Base-by-base conservation (phyloP, 2,113 vertebrate genomes). In the Coptodon bakossiorum region DNA sequence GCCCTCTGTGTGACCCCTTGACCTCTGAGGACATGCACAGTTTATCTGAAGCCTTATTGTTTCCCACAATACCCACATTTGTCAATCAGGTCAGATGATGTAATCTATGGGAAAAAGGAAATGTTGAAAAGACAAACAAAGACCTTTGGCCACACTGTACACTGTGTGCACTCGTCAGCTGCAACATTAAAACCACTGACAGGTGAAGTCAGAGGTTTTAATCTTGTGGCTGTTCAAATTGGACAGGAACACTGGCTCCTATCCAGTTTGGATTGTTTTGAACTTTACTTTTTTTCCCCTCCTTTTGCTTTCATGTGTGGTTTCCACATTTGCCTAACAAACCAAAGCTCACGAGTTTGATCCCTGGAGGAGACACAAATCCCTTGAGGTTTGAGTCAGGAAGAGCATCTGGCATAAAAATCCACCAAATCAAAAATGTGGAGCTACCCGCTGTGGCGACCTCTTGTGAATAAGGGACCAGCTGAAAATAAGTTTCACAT, bases 71-170 rank as follows among this genome's bases (percentile, higher is more conserved):
- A 78, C 34, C 45, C 73, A 29, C 76, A 86, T 81, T 88, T 91
- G 91, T 90, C 91, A 88, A 34, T 92, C 79, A 36, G 86, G 48
- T 59, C 59, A 66, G 36, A 78, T 88, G 79, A 85, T 91, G 80
- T 82, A 50, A 90, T 73, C 53, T 73, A 8, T 24, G 16, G 29
- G 29, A 80, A 63, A 81, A 56, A 73, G 71, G 14, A 52, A 76
- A 27, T 34, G 34, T 13, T 38, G 17, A 52, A 78, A 80, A 68
- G 38, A 80, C 24, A 59, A 80, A 86, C 57, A 85, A 45, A 17
- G 17, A 71, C 76, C 27, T 68, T 54, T 71, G 50, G 22, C 61
- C 68, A 82, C 9, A 48, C 7, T 57, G 27, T 50, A 54, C 48
- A 82, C 48, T 38, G 11, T 4, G 29, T 54, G 24, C 17, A 50